A percentile compares a stretch with the other conserved stretches of the same genome.
These are phyloP conservation scores for Maccullochella peelii DNA, from an alignment of 2,113 vertebrate genomes.

Conservation along the genomic window DNA sequence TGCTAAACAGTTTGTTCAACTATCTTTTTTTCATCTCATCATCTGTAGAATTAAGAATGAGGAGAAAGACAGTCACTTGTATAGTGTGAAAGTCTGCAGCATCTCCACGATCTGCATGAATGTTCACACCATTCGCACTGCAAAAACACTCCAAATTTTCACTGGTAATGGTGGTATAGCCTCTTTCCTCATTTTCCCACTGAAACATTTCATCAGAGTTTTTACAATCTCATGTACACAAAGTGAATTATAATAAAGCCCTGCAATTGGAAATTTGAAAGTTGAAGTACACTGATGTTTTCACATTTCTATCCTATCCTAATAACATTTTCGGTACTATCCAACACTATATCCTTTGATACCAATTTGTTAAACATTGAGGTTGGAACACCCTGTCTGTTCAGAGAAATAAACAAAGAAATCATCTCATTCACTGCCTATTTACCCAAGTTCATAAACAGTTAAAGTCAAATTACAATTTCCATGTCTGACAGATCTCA, in stretches of 20 bases:
- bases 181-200: not conserved
- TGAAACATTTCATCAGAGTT: conserved; percentile 1
- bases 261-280: not conserved
- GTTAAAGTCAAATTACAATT: conserved; percentile 66
- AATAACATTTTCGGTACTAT: conserved; percentile 8
- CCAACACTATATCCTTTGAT: conserved; percentile 2
- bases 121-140: conserved; percentile 9
- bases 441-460: conserved; percentile 70
- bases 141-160: not conserved
- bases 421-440: conserved; percentile 63
- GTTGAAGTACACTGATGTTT: conserved; percentile 1
- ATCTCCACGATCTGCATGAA: conserved; percentile 30
- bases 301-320: not conserved
- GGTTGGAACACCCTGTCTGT: conserved; percentile 48
- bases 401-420: conserved; percentile 49
- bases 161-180: conserved; percentile 1
- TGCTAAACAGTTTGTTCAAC: conserved; percentile 5
- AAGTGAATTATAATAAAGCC: not conserved
- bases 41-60: conserved; percentile 14
- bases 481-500: conserved; percentile 58
- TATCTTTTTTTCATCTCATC: not conserved
- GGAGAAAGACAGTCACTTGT: not conserved
- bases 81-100: conserved; percentile 31
- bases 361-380: conserved; percentile 48
- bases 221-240: not conserved